Evolutionary conservation across 1,140 invertebrate species (phyloP).

Genomic region (Cotesia glomerata): DNA sequence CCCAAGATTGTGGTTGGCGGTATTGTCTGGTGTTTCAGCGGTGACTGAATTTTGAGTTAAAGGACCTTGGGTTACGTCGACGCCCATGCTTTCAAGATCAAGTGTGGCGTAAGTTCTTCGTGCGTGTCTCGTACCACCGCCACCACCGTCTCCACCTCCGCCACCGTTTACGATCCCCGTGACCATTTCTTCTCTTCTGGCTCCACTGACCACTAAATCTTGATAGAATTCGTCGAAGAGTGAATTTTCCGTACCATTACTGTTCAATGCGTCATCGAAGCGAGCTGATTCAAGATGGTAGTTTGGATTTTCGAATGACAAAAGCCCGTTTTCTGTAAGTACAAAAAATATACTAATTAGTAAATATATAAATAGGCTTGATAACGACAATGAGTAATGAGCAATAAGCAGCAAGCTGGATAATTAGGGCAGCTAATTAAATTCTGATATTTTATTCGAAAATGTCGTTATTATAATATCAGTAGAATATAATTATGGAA

Average conservation of each 20-base stretch:
- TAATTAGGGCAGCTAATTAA: no score
- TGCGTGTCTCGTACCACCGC: constrained; percentile 59
- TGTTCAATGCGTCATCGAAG: constrained; percentile 80
- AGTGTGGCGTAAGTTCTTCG: constrained; percentile 70
- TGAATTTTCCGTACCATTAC: constrained; percentile 68
- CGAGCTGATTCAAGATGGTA: constrained; percentile 80
- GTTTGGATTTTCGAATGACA: constrained; percentile 88
- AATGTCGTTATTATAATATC: no score
- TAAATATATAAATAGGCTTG: no score
- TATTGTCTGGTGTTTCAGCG: constrained; percentile 66
- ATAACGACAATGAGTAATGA: no score
- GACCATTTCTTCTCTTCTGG: constrained; percentile 50
- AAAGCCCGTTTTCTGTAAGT: constrained; percentile 82
- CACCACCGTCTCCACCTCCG: constrained; percentile 37
- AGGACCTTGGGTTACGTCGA: constrained; percentile 71
- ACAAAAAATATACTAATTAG: constrained; percentile 29
- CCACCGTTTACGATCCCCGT: constrained; percentile 43
- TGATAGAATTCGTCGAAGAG: constrained; percentile 69
- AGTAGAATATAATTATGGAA: no score
- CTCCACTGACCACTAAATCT: constrained; percentile 68
- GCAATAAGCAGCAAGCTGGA: no score
- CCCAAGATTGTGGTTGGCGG: constrained; percentile 68
- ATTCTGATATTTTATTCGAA: no score
- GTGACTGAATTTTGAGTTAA: constrained; percentile 64
- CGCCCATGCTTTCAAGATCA: constrained; percentile 75